Conservation (phyloP, 2,113 vertebrate genomes). For the Archilochus colubris region DNA sequence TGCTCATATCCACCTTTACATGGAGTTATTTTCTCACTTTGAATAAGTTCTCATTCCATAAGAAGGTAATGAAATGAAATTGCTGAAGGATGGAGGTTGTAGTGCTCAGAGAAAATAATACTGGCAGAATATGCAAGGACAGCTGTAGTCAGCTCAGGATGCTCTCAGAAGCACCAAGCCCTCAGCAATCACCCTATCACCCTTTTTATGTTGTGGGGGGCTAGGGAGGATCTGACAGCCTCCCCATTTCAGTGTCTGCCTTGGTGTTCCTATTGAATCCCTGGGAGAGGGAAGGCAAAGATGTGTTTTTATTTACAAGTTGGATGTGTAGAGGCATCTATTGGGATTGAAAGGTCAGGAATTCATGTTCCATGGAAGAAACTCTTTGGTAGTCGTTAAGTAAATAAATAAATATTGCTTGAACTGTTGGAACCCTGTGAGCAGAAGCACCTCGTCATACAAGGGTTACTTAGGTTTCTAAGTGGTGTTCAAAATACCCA, state of each 20-base stretch:
- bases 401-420: neutral
- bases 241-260: neutral
- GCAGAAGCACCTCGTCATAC: neutral
- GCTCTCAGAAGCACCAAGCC: neutral
- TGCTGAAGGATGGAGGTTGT: neutral
- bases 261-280: neutral
- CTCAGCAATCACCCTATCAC: neutral
- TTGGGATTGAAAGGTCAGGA: neutral
- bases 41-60: neutral
- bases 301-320: neutral
- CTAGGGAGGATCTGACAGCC: neutral
- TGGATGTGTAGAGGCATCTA: rapidly evolving
- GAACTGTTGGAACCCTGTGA: rapidly evolving
- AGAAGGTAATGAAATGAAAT: neutral
- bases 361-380: neutral
- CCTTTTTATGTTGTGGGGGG: neutral
- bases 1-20: neutral
- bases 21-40: neutral
- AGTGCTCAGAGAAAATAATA: neutral
- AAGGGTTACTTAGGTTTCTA: neutral
- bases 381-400: neutral
- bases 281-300: neutral
- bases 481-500: neutral
- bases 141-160: neutral
- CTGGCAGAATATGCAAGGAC: neutral